phyloP scores from a whole-genome alignment of 2,797 vertebrate genomes.

The Atherinosoma microstoma region DNA sequence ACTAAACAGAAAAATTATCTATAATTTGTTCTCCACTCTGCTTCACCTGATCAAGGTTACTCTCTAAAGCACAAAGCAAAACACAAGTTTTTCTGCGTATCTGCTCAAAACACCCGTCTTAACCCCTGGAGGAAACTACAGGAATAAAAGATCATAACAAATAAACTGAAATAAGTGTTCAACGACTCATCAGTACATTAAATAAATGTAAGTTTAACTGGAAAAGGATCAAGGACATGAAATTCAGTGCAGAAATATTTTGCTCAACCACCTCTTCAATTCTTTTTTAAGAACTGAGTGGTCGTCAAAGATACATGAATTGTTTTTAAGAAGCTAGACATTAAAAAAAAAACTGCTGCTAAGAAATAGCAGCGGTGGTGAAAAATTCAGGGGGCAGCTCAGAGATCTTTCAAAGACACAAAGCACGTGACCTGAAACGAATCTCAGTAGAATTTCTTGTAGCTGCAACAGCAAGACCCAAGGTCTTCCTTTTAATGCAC shows the following conservation, averaged over 20 bases:
- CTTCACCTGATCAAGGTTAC: too few relatives aligned
- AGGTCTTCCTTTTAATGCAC: not conserved
- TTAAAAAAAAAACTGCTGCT: constrained; percentile 22
- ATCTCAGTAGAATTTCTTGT: constrained; percentile 19
- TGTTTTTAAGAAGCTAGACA: constrained; percentile 21
- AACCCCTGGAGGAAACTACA: not conserved
- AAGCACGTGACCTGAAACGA: constrained; percentile 25
- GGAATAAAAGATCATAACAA: not conserved
- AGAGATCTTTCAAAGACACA: constrained; percentile 29
- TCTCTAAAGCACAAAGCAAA: too few relatives aligned
- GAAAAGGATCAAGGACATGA: constrained; percentile 31
- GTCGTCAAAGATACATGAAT: constrained; percentile 28
- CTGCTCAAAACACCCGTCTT: not conserved
- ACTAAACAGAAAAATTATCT: too few relatives aligned
- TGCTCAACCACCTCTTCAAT: constrained; percentile 17
- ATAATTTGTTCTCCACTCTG: too few relatives aligned
- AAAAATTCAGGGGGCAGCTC: constrained; percentile 27
- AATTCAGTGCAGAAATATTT: constrained; percentile 35
- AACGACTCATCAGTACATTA: constrained; percentile 1
- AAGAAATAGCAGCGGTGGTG: not conserved
- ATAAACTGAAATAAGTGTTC: not conserved
- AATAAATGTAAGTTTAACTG: constrained; percentile 30
- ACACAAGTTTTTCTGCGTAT: not conserved
- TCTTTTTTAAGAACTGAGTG: constrained; percentile 30
- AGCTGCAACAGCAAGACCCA: constrained; percentile 3